A percentile compares a stretch with the other conserved stretches of the same genome.
phyloP scores from a whole-genome alignment of 2,888 invertebrate species.

The Notodonta dromedarius region DNA sequence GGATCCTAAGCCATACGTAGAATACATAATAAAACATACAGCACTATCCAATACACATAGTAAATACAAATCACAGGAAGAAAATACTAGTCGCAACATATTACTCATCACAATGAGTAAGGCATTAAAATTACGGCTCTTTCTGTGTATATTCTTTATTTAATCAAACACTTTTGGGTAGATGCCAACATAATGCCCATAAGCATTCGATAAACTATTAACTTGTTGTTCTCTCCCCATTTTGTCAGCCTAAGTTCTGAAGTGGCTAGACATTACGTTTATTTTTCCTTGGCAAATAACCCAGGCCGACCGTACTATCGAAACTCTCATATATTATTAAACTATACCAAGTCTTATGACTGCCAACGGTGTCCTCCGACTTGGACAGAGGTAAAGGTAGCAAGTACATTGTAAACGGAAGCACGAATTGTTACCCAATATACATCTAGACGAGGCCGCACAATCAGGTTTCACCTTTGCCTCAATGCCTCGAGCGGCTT shows the following conservation, averaged over 20 bases:
- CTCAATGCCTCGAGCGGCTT: slow-evolving; percentile 55
- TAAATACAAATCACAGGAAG: neutral
- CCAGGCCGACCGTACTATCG: neutral
- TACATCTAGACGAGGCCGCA: slow-evolving; percentile 65
- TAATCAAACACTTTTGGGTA: slow-evolving; percentile 19
- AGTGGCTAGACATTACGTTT: neutral
- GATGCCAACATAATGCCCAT: slow-evolving; percentile 21
- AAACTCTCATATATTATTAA: slow-evolving; percentile 14
- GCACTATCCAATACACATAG: neutral
- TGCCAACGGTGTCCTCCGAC: slow-evolving; percentile 24
- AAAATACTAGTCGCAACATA: slow-evolving; percentile 12
- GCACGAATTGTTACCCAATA: slow-evolving; percentile 71
- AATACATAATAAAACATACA: neutral
- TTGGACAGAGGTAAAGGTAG: slow-evolving; percentile 28
- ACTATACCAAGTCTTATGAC: slow-evolving; percentile 16
- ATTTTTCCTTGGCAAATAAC: neutral
- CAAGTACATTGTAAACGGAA: slow-evolving; percentile 61
- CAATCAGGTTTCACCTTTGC: slow-evolving; percentile 69
- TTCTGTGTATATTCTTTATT: slow-evolving; percentile 15
- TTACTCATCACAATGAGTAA: slow-evolving; percentile 15
- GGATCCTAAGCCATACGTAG: neutral
- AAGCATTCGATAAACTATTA: neutral
- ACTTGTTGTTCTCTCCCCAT: neutral
- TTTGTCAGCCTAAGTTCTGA: neutral
- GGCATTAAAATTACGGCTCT: slow-evolving; percentile 21